A percentile compares a stretch with the other conserved stretches of the same genome.
phyloP scores from a whole-genome alignment of 2,113 vertebrate genomes.

The Callaeas wilsoni region DNA sequence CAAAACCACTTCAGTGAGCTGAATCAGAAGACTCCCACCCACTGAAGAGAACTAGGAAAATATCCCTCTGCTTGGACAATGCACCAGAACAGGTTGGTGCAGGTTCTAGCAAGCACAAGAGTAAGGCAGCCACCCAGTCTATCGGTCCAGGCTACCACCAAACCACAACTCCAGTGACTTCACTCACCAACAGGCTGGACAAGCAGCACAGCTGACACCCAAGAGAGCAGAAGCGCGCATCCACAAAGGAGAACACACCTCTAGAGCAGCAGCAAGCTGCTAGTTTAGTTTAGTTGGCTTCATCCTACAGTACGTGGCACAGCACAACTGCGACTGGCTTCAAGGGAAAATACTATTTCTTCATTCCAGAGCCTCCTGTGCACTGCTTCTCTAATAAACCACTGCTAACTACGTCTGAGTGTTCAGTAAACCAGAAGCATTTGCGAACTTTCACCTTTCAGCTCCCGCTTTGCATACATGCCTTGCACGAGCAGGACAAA shows the following conservation, averaged over 20 bases:
- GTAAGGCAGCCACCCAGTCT: neutral
- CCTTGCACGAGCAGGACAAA: neutral
- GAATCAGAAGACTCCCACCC: neutral
- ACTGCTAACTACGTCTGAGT: neutral
- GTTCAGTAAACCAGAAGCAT: neutral
- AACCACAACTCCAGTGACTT: neutral
- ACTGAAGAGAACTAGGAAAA: neutral
- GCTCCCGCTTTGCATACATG: neutral
- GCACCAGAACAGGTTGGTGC: neutral
- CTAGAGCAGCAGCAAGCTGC: neutral
- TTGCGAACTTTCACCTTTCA: conserved; percentile 13
- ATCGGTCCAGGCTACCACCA: neutral
- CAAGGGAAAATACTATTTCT: neutral
- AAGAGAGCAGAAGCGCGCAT: neutral
- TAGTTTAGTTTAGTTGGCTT: neutral
- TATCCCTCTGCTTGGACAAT: neutral
- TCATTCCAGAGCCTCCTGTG: neutral
- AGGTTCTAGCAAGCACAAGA: neutral
- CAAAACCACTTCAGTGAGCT: neutral
- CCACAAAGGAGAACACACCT: neutral
- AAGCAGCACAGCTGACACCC: neutral
- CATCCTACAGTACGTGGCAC: neutral
- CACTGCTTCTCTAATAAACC: neutral
- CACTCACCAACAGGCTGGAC: neutral
- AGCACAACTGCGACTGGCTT: neutral